A percentile compares a stretch with the other conserved stretches of the same genome.
These are phyloP conservation scores for Sylvietta virens DNA, from an alignment of 2,113 vertebrate species.

Conservation along the genomic window DNA sequence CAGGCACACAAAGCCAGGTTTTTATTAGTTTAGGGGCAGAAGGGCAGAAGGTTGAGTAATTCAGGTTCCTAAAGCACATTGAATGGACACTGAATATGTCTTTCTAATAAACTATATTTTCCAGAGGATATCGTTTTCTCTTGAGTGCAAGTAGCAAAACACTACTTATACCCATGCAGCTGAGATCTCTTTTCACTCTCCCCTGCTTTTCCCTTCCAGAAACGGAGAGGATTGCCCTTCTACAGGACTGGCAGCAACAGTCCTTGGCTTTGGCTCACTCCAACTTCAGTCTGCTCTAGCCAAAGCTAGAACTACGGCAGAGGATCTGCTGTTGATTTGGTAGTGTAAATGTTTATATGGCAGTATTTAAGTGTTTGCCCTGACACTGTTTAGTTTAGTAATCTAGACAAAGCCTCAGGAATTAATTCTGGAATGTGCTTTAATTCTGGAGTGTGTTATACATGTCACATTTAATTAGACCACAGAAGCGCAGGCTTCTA, in stretches of 20 bases:
- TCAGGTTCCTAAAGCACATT: neutral
- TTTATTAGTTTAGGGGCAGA: neutral
- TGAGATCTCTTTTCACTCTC: neutral
- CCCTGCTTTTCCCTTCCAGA: neutral
- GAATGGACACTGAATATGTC: neutral
- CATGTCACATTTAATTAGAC: neutral
- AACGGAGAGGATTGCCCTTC: neutral
- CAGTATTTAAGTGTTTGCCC: neutral
- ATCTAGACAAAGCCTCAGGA: neutral
- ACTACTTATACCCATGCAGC: neutral
- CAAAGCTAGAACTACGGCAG: neutral
- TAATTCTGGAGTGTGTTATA: neutral
- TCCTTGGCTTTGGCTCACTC: neutral
- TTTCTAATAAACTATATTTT: neutral
- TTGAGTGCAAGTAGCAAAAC: neutral
- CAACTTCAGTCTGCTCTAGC: neutral
- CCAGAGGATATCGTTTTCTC: neutral
- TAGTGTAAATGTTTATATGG: neutral
- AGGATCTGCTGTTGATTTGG: neutral
- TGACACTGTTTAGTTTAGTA: neutral
- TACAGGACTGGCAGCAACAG: neutral
- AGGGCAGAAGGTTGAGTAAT: neutral
- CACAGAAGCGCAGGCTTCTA: fast-evolving
- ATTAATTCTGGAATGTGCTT: neutral
- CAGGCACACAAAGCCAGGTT: neutral